phyloP scores from a whole-genome alignment of 1,140 invertebrate species.

The Drosophila kikkawai region DNA sequence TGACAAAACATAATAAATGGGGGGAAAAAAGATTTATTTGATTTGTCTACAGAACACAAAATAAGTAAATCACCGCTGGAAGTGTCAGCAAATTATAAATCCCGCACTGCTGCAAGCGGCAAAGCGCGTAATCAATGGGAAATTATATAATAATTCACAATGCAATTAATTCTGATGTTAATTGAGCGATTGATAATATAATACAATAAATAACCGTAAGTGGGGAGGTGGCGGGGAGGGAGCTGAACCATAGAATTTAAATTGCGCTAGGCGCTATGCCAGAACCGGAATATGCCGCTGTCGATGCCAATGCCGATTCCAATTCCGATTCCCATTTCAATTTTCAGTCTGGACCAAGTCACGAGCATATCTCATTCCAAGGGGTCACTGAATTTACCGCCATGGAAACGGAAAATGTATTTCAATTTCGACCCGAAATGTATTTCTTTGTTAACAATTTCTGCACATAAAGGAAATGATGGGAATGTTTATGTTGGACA shows the following conservation, averaged over 20 bases:
- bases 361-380: constrained; percentile 18
- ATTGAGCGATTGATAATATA: constrained; percentile 59
- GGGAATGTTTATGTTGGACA: constrained; percentile 53
- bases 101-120: not conserved
- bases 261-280: constrained; percentile 42
- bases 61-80: constrained; percentile 35
- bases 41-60: constrained; percentile 12
- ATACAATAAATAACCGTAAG: constrained; percentile 36
- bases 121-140: constrained; percentile 31
- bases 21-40: constrained; percentile 13
- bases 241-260: constrained; percentile 37
- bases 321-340: constrained; percentile 19
- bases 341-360: constrained; percentile 40
- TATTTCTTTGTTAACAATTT: constrained; percentile 25
- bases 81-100: constrained; percentile 43
- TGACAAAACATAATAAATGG: not conserved
- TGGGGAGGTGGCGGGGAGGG: not conserved
- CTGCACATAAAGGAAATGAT: constrained; percentile 52
- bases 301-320: not conserved
- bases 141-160: constrained; percentile 47
- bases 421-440: constrained; percentile 23
- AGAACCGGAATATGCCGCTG: constrained; percentile 31
- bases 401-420: constrained; percentile 31
- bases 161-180: constrained; percentile 44
- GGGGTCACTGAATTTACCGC: constrained; percentile 12